Base-by-base conservation (phyloP, 1,140 invertebrate species). In the Drusus annulatus region DNA sequence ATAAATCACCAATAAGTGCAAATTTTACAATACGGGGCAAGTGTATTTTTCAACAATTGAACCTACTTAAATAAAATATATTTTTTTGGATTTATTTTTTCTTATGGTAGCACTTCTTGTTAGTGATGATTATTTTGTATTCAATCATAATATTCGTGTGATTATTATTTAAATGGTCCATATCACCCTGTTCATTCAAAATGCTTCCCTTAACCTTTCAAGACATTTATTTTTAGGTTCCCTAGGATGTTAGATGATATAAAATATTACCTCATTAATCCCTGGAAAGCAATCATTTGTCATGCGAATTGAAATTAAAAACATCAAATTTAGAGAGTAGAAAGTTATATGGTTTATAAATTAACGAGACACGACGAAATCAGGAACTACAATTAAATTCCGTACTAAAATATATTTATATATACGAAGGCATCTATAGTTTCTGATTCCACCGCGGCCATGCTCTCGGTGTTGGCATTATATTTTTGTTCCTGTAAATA, bases 91-190 rank as follows among this genome's bases (percentile, higher is more conserved):
- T 16, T 71, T n/a, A 52, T 21, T 45, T 45, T 45, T 45, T 7
- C 36, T 13, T 10, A 45, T 45, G 36, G 36, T 10, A 45, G 13
- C 31, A 45, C 36, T 45, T 45, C 36, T 45, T 45, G 45, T 71
- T 71, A 71, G 68, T 71, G 68, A 71, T 71, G 68, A 71, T 71
- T 50, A 28, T 28, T 28, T 23, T 52, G 17, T 23, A 21, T 28
- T 21, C 0, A 15, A 52, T 21, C 17, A 21, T 51, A 68, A 65
- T 45, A 45, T 23, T 65, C 45, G 65, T 65, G 62, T 52, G 68
- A 73, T 73, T 79, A 79, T 73, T 79, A 45, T 15, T 51, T 23
- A 65, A 63, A 78, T 78, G 62, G 68, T 69, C 17, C 68, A 78
- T 58, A 45, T 50, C 36, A 73, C 58, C 65, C 16, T 28, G 21